Evolutionary conservation across 2,888 invertebrate species (phyloP).

Genomic region (Hipparchia sbordonii): DNA sequence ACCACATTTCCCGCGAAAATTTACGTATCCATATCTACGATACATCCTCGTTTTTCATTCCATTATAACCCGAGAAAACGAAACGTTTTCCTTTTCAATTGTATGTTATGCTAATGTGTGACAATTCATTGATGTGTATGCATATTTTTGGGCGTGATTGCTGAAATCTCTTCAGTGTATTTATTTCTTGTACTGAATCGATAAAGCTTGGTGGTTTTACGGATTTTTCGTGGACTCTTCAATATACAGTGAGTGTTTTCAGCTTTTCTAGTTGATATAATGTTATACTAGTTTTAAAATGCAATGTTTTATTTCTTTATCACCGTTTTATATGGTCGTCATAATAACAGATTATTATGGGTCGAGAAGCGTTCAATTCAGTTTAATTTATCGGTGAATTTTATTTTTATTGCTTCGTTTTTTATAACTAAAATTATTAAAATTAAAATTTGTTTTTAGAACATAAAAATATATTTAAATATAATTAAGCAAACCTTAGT

Average conservation of each 20-base stretch:
- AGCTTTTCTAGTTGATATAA: not conserved
- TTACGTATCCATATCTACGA: conserved; percentile 53
- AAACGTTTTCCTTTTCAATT: conserved; percentile 39
- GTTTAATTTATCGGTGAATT: conserved; percentile 2
- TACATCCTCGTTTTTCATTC: conserved; percentile 35
- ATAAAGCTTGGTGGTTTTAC: conserved; percentile 43
- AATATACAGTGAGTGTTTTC: conserved; percentile 44
- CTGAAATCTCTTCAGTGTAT: conserved; percentile 53
- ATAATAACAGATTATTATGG: conserved; percentile 46
- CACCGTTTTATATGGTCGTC: conserved; percentile 31
- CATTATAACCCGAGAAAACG: conserved; percentile 33
- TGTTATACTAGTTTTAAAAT: not conserved
- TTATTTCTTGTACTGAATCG: conserved; percentile 43
- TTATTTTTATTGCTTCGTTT: conserved; percentile 2
- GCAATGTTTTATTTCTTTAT: not conserved
- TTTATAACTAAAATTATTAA: not conserved
- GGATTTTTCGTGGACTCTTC: conserved; percentile 41
- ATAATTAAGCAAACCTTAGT: too few species aligned
- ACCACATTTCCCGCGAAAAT: conserved; percentile 75
- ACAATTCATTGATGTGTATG: conserved; percentile 49
- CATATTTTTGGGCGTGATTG: conserved; percentile 54
- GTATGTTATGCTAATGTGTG: conserved; percentile 60
- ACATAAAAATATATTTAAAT: too few species aligned
- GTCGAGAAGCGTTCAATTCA: conserved; percentile 39
- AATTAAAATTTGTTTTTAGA: not conserved